These are phyloP conservation scores for Drosophila pectinifera DNA, from an alignment of 1,140 invertebrate species.

Conservation along the genomic window DNA sequence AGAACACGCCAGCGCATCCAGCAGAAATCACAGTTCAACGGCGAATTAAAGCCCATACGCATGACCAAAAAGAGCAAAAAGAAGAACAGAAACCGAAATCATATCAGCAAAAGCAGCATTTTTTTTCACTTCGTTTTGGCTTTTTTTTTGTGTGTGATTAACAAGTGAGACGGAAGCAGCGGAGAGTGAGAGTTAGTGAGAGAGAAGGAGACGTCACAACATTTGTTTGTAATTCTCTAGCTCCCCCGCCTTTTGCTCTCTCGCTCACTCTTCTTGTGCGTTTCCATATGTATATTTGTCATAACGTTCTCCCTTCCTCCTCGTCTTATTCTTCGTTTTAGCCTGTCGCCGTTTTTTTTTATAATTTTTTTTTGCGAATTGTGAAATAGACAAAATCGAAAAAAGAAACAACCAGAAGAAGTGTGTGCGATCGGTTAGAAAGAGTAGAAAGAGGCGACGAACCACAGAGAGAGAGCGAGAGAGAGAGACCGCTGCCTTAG, in stretches of 20 bases:
- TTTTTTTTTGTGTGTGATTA: conserved; percentile 59
- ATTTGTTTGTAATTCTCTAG: conserved; percentile 21
- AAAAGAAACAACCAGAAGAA: conserved; percentile 27
- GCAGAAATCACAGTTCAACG: conserved; percentile 34
- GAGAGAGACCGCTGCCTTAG: neutral
- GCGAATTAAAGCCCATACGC: conserved; percentile 72
- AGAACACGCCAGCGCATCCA: conserved; percentile 35
- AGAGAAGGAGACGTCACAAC: conserved; percentile 27
- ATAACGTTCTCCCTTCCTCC: conserved; percentile 28
- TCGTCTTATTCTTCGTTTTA: conserved; percentile 16
- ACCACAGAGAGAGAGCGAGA: neutral
- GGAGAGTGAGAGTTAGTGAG: conserved; percentile 31
- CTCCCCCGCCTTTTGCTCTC: neutral
- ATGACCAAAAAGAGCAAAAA: conserved; percentile 62
- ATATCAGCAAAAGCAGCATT: conserved; percentile 61
- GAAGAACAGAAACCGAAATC: conserved; percentile 48
- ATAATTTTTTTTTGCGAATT: conserved; percentile 36
- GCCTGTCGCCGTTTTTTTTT: conserved; percentile 5
- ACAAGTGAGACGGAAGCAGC: conserved; percentile 44
- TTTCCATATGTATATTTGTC: conserved; percentile 31
- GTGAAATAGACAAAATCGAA: conserved; percentile 41
- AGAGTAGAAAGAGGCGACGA: conserved; percentile 20
- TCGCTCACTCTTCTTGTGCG: neutral
- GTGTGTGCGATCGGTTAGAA: conserved; percentile 35
- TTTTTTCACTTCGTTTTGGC: conserved; percentile 15